Evolutionary conservation across 2,113 vertebrate species (phyloP), one percentile per base, ranked within the genome.

Genomic region (Corapipo altera): DNA sequence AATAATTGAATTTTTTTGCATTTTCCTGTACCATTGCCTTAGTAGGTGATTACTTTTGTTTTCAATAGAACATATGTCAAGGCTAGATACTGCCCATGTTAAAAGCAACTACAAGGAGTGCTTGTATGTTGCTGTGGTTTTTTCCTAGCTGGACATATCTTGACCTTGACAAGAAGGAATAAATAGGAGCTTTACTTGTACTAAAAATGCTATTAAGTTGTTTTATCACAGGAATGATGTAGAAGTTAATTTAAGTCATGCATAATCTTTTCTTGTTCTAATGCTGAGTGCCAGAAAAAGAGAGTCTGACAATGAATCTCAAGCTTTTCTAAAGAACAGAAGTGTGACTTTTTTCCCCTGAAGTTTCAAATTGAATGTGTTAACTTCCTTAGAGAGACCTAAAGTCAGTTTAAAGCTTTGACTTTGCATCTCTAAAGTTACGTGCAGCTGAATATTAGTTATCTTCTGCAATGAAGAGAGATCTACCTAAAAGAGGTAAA

Each of bases 11-110:
- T 12, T 22, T 49, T 89, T 77, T 79, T 52, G 21, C 12, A 28
- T 67, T 77, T 33, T 74, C 16, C 30, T 61, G 11, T 79, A 61
- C 41, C 5, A 9, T 52, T 71, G 44, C 51, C 12, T 46, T 70
- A 33, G 15, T 27, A 21, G 22, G 32, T 18, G 48, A 61, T 62
- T 69, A 43, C 27, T 70, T 55, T 46, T 62, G 8, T 13, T 93
- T 83, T 55, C 39, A 11, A 1, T 49, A 69, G 35, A 86, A 58
- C 0, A 0, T 11, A 22, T 33, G 11, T 48, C 7, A 4, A 67
- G 18, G 48, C 48, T 43, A 51, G 65, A 35, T 55, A 43, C 23
- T 39, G 35, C 9, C 3, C 33, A 10, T 28, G 12, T 78, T 46
- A 20, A 81, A 83, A 82, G 17, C 26, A 37, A 28, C 20, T 46